Evolutionary conservation across 2,113 vertebrate species (phyloP).

Genomic region (Hiodon tergisus): DNA sequence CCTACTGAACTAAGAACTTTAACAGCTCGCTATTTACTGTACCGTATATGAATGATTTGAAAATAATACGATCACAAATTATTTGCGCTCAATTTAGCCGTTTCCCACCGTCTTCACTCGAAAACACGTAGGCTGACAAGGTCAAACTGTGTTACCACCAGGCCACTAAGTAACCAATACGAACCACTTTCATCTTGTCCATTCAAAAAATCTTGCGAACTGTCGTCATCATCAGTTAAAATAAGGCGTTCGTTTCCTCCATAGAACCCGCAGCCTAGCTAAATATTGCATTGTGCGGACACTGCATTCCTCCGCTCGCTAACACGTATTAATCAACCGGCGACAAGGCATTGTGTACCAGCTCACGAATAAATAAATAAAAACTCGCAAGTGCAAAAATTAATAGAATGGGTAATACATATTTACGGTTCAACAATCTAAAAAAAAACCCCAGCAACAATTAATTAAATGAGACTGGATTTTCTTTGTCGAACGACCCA

Average conservation of each 20-base stretch:
- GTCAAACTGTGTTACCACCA: neutral
- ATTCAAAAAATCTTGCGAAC: neutral
- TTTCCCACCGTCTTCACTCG: neutral
- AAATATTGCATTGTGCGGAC: slow-evolving; percentile 8
- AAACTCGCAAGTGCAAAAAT: too few species aligned
- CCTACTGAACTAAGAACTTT: too few species aligned
- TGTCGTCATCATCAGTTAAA: neutral
- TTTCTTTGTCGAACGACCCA: neutral
- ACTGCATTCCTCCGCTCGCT: slow-evolving; percentile 3
- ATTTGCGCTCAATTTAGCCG: neutral
- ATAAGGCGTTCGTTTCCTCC: neutral
- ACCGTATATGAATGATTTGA: too few species aligned
- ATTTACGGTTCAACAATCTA: neutral
- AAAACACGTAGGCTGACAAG: neutral
- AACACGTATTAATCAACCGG: neutral
- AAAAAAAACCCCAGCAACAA: neutral
- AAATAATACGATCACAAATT: too few species aligned
- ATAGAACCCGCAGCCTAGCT: slow-evolving; percentile 1
- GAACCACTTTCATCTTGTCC: neutral
- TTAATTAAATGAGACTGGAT: neutral
- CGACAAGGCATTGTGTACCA: neutral
- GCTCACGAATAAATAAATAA: neutral
- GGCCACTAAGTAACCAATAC: neutral
- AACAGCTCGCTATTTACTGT: too few species aligned
- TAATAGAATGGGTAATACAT: neutral